phyloP scores from a whole-genome alignment of 2,113 vertebrate species.

The Megaleporinus macrocephalus region DNA sequence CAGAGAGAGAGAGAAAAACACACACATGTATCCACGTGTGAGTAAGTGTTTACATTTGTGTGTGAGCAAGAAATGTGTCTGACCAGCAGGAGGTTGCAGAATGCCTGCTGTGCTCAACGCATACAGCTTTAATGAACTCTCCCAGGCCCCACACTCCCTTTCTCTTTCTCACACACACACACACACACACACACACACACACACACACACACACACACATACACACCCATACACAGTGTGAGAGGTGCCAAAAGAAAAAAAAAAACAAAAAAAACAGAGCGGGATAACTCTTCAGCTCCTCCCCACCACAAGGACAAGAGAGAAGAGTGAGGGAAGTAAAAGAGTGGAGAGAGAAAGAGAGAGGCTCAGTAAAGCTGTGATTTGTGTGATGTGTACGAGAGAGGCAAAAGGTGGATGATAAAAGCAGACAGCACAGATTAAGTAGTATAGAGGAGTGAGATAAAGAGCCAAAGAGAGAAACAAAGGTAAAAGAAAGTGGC shows the following conservation, averaged over 20 bases:
- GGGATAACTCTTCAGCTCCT: constrained; percentile 51
- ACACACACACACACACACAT: background rate
- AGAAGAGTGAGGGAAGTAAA: constrained; percentile 16
- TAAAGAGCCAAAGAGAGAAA: background rate
- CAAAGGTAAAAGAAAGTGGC: background rate
- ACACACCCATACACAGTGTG: background rate
- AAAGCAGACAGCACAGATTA: constrained; percentile 39
- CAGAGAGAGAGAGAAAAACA: too few species aligned
- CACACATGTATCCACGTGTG: too few species aligned
- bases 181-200: background rate
- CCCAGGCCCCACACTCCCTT: too few species aligned
- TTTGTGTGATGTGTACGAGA: constrained; percentile 28
- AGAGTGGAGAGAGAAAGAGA: background rate
- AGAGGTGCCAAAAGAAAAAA: background rate
- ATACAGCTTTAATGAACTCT: background rate
- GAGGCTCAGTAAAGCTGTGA: constrained; percentile 9
- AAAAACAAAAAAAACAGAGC: background rate
- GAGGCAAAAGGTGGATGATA: constrained; percentile 19
- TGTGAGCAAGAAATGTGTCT: background rate
- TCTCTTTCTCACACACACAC: too few species aligned
- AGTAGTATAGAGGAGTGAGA: background rate
- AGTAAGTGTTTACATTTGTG: background rate
- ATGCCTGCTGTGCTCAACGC: background rate
- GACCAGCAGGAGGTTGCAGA: background rate
- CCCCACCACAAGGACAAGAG: constrained; percentile 27